Conservation (phyloP, 1,140 invertebrate species). For the Pachypsylla venusta region DNA sequence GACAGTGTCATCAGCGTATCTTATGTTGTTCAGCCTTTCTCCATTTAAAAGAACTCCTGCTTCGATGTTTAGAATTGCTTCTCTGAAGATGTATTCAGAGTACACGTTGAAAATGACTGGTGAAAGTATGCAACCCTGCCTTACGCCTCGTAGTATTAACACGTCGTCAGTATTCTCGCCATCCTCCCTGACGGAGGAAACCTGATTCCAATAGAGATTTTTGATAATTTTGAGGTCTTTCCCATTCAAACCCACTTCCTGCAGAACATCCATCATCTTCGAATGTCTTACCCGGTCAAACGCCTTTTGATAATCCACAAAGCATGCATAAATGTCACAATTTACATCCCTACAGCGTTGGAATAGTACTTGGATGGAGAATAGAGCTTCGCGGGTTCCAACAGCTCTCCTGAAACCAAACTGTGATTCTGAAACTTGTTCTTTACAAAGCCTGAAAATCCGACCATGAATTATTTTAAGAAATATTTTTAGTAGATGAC, state of each 20-base stretch:
- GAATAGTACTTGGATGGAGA: constrained; percentile 18
- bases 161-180: constrained; percentile 10
- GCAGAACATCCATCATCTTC: constrained; percentile 17
- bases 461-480: constrained; percentile 20
- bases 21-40: constrained; percentile 14
- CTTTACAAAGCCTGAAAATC: constrained; percentile 15
- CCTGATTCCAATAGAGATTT: constrained; percentile 8
- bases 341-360: no score
- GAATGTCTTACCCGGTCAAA: constrained; percentile 18
- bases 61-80: constrained; percentile 10
- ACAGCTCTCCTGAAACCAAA: constrained; percentile 22
- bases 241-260: background rate
- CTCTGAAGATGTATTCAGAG: constrained; percentile 14
- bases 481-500: no score
- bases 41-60: constrained; percentile 12
- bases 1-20: constrained; percentile 16
- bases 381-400: constrained; percentile 20
- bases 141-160: constrained; percentile 16
- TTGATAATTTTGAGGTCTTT: constrained; percentile 8
- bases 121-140: constrained; percentile 26
- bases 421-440: constrained; percentile 15
- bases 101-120: constrained; percentile 28
- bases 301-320: constrained; percentile 20
- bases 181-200: constrained; percentile 11
- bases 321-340: no score